These are phyloP conservation scores for Chaetodon auriga DNA, from an alignment of 2,113 vertebrate species.

Conservation along the genomic window DNA sequence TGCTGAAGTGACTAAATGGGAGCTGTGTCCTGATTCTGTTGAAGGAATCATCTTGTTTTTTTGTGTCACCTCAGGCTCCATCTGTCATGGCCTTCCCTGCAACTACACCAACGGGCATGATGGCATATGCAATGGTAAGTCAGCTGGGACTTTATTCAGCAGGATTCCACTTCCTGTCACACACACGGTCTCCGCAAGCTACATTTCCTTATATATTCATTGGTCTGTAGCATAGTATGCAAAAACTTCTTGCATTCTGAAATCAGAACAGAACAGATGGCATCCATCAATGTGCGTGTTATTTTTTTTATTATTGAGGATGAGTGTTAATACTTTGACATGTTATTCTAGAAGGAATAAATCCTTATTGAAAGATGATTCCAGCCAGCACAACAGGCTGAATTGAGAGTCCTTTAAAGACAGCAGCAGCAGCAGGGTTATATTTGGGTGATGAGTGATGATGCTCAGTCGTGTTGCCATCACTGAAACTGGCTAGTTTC, in stretches of 20 bases:
- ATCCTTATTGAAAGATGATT: neutral
- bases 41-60: conserved; percentile 33
- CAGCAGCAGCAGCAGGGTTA: too few species aligned
- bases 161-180: neutral
- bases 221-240: neutral
- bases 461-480: neutral
- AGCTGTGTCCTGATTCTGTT: conserved; percentile 39
- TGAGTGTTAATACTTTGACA: neutral
- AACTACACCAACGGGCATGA: conserved; percentile 95
- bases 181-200: neutral
- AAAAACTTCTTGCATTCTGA: neutral
- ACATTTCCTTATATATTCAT: too few species aligned
- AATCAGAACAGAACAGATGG: neutral
- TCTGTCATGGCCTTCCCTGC: conserved; percentile 96
- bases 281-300: neutral
- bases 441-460: too few species aligned
- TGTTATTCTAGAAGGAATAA: too few species aligned
- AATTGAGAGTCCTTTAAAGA: neutral
- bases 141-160: conserved; percentile 15
- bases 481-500: neutral
- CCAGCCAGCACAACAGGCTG: neutral
- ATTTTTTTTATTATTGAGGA: neutral
- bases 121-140: conserved; percentile 95
- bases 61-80: conserved; percentile 87
- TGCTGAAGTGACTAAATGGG: neutral